These are phyloP conservation scores for Cebus imitator DNA, from an alignment of 2,113 vertebrate species.

Conservation along the genomic window DNA sequence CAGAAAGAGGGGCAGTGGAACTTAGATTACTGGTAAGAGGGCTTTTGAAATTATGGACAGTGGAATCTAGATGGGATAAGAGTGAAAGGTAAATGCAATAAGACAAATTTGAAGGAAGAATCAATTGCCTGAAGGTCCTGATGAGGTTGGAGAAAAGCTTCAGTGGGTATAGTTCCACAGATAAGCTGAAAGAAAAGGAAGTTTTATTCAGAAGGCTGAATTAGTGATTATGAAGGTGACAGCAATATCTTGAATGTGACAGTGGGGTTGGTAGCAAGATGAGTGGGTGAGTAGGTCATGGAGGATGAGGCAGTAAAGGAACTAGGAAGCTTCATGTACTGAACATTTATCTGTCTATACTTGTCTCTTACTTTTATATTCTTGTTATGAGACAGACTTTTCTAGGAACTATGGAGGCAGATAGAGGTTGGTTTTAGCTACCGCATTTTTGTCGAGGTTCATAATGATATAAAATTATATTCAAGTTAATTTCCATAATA, in stretches of 20 bases:
- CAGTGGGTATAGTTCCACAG: background rate
- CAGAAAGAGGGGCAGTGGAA: background rate
- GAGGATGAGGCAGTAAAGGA: background rate
- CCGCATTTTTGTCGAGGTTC: background rate
- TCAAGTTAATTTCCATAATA: background rate
- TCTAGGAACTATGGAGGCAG: background rate
- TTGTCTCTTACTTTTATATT: background rate
- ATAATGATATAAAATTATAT: slow-evolving; percentile 30
- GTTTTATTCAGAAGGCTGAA: background rate
- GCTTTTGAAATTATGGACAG: background rate
- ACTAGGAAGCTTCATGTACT: background rate
- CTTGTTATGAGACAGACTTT: background rate
- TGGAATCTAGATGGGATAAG: background rate
- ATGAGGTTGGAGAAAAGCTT: background rate
- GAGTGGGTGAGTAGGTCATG: background rate
- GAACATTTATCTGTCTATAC: background rate
- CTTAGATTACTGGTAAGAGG: background rate
- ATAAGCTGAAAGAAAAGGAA: background rate
- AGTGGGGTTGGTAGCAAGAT: background rate
- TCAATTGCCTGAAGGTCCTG: background rate
- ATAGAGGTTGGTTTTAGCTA: background rate
- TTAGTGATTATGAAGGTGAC: background rate
- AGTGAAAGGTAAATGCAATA: background rate
- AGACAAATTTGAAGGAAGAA: background rate
- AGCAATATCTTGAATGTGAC: background rate